Conservation (phyloP, 35 echinoderm and acorn worm genomes). For the Apostichopus californicus region DNA sequence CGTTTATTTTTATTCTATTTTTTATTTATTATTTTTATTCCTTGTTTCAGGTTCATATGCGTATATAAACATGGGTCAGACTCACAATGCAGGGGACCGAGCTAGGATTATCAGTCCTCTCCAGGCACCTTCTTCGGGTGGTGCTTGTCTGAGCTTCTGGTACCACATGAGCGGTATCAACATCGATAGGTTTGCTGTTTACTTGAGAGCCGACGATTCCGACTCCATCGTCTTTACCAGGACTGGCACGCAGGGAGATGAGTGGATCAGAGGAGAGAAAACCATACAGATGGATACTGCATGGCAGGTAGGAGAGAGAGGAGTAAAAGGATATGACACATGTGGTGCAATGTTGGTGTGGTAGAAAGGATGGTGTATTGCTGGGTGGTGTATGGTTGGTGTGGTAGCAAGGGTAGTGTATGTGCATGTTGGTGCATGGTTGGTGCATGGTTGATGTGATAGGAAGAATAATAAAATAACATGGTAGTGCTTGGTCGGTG, state of each 20-base stretch:
- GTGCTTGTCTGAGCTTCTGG: conserved; percentile 45
- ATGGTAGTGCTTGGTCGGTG: too few relatives aligned
- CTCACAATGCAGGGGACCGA: conserved; percentile 30
- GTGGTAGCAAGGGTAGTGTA: too few relatives aligned
- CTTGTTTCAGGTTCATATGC: neutral
- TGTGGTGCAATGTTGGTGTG: neutral
- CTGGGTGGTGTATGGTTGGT: neutral
- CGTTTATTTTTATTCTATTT: too few relatives aligned
- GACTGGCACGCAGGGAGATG: conserved; percentile 33
- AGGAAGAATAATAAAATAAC: too few relatives aligned
- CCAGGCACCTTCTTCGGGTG: neutral
- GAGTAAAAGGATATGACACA: neutral
- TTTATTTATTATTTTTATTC: neutral
- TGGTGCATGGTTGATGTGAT: too few relatives aligned
- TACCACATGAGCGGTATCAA: conserved; percentile 55
- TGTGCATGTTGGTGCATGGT: too few relatives aligned
- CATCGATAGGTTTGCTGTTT: conserved; percentile 35
- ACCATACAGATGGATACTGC: conserved; percentile 14
- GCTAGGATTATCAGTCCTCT: conserved; percentile 37
- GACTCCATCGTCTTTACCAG: conserved; percentile 41
- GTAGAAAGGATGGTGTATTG: neutral
- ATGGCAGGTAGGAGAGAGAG: conserved; percentile 35
- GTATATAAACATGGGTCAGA: neutral
- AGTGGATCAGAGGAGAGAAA: conserved; percentile 47
- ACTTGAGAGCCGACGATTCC: neutral